phyloP scores from a whole-genome alignment of 2,113 vertebrate species.

The Neolamprologus ventralis region DNA sequence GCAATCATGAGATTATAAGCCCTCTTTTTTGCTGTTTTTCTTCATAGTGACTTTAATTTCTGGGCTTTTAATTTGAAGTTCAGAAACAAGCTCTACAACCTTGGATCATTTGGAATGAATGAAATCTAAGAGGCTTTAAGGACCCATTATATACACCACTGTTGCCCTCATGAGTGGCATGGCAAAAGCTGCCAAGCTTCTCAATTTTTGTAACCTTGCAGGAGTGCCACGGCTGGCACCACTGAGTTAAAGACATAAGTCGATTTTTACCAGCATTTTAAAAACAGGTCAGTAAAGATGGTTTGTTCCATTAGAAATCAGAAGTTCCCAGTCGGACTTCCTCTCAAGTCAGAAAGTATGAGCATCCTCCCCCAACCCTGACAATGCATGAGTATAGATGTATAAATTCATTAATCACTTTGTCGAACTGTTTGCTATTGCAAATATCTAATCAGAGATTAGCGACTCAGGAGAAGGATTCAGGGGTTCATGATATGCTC shows the following conservation, averaged over 20 bases:
- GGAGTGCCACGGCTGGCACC: neutral
- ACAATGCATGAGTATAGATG: neutral
- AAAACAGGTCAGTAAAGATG: neutral
- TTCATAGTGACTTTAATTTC: neutral
- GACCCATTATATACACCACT: neutral
- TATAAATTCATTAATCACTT: neutral
- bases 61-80: neutral
- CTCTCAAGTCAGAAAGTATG: neutral
- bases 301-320: neutral
- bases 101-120: neutral
- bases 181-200: neutral
- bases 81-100: neutral
- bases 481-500: neutral
- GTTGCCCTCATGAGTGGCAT: neutral
- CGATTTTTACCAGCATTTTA: neutral
- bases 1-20: neutral
- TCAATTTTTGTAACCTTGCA: neutral
- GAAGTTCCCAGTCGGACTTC: neutral
- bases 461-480: neutral
- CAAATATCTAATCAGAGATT: neutral
- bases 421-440: neutral
- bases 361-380: neutral
- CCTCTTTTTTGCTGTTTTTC: neutral
- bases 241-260: neutral
- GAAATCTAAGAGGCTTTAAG: neutral